phyloP scores from a whole-genome alignment of 2,797 vertebrate species.

The Alca torda region DNA sequence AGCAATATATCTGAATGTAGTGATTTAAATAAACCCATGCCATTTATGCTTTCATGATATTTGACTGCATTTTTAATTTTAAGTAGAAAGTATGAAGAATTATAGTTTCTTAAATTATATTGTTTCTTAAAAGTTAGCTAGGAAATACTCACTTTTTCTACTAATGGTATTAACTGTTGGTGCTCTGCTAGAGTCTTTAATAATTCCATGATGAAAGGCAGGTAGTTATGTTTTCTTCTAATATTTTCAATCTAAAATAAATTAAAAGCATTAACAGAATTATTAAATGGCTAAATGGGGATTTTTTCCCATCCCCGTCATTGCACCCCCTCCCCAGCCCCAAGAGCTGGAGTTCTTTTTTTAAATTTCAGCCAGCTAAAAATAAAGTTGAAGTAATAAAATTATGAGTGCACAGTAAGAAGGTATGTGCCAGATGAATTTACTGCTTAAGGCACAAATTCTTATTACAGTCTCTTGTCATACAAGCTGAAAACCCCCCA shows the following conservation, averaged over 20 bases:
- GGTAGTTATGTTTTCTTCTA: constrained; percentile 96
- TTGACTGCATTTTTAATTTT: neutral
- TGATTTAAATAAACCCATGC: neutral
- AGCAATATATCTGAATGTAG: neutral
- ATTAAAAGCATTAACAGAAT: neutral
- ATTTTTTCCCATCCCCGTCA: fast-evolving
- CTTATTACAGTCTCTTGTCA: neutral
- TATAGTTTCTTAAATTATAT: fast-evolving
- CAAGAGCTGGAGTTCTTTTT: neutral
- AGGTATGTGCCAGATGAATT: neutral
- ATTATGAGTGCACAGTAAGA: neutral
- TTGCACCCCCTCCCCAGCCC: fast-evolving
- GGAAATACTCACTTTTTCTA: constrained; percentile 88
- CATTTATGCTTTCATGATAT: neutral
- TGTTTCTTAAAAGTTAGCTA: neutral
- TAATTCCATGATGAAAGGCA: constrained; percentile 98
- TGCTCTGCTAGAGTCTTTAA: constrained; percentile 97
- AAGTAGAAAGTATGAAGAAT: neutral
- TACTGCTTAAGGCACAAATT: neutral
- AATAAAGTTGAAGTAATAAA: neutral
- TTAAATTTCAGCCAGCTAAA: neutral
- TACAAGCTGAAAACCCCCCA: neutral
- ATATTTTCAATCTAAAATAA: constrained; percentile 92
- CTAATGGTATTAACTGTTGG: constrained; percentile 95
- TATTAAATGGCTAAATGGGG: neutral